Percentiles rank a stretch among this genome's conserved stretches.
phyloP scores from a whole-genome alignment of 2,797 vertebrate species.

The Amazonetta brasiliensis region DNA sequence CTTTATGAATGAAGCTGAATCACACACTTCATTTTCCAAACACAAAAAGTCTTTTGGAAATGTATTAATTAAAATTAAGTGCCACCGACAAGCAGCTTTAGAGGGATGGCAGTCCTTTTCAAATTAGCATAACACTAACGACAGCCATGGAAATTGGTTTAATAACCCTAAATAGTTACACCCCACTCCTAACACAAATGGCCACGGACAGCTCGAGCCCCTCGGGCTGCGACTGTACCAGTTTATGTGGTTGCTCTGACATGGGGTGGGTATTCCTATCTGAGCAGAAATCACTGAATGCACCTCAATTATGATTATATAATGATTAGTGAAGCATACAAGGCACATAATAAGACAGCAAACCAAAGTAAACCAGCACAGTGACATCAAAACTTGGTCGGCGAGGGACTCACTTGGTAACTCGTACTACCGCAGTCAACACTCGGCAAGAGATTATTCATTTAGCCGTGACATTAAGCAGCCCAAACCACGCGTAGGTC shows the following conservation, averaged over 20 bases:
- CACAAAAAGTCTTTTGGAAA: slow-evolving; percentile 64
- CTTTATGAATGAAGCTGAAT: slow-evolving; percentile 65
- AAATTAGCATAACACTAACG: slow-evolving; percentile 79
- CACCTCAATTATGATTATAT: slow-evolving; percentile 28
- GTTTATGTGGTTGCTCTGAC: slow-evolving; percentile 74
- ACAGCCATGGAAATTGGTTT: slow-evolving; percentile 88
- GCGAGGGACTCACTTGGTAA: not conserved
- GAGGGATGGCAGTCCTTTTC: slow-evolving; percentile 41
- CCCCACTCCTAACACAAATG: slow-evolving; percentile 82
- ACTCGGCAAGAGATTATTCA: not conserved
- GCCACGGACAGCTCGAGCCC: slow-evolving; percentile 82
- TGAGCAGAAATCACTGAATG: slow-evolving; percentile 27
- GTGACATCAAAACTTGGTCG: not conserved
- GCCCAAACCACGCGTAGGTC: not conserved
- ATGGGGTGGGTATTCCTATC: slow-evolving; percentile 33
- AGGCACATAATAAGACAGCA: slow-evolving; percentile 41
- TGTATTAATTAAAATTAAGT: slow-evolving; percentile 73
- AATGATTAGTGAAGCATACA: slow-evolving; percentile 46
- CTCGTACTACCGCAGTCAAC: not conserved
- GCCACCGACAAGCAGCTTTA: slow-evolving; percentile 52
- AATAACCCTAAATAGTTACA: slow-evolving; percentile 83
- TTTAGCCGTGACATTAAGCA: not conserved
- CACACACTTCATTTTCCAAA: slow-evolving; percentile 68
- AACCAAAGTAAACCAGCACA: not conserved
- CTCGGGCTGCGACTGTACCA: slow-evolving; percentile 79